Conservation (phyloP, 2,888 invertebrate species). For the Leucania comma region DNA sequence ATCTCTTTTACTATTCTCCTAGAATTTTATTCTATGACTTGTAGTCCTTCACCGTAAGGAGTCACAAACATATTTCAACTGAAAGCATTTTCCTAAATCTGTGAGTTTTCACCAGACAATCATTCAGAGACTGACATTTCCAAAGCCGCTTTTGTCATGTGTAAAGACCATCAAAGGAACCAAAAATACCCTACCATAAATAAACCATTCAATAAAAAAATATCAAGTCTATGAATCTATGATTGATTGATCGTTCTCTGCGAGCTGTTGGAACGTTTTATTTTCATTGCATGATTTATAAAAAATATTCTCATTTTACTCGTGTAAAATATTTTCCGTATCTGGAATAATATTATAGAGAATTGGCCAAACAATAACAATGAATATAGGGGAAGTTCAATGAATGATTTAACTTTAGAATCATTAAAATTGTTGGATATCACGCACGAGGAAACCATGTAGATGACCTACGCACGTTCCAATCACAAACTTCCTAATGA, state of each 20-base stretch:
- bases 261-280: constrained; percentile 13
- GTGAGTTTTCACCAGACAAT: background rate
- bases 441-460: constrained; percentile 12
- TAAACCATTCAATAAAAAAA: constrained; percentile 32
- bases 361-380: background rate
- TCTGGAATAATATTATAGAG: background rate
- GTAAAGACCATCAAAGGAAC: background rate
- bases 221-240: constrained; percentile 31
- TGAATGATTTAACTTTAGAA: background rate
- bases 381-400: background rate
- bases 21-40: background rate
- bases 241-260: constrained; percentile 37
- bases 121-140: background rate
- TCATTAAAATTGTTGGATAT: constrained; percentile 6
- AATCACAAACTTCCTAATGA: too few species aligned
- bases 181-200: constrained; percentile 19
- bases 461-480: background rate
- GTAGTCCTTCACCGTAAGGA: too few species aligned
- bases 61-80: background rate
- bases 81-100: background rate
- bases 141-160: background rate
- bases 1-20: too few species aligned
- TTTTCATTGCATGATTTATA: constrained; percentile 18
- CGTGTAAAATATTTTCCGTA: constrained; percentile 20
- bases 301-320: constrained; percentile 25